Evolutionary conservation across 1,140 invertebrate species (phyloP).

Genomic region (Thaumatotibia leucotreta): DNA sequence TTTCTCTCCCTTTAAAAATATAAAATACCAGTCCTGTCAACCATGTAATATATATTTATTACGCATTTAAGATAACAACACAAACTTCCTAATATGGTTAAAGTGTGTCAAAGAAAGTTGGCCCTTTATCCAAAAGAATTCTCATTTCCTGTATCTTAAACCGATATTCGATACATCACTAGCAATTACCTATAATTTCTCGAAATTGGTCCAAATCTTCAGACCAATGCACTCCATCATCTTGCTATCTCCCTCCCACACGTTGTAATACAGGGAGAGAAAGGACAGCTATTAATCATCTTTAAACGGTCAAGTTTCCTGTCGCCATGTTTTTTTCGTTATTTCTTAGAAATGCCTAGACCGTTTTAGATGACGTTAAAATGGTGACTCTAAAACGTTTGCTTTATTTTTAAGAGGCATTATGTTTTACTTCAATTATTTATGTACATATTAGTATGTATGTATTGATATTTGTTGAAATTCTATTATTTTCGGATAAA

Average conservation of each 20-base stretch:
- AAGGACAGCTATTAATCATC: slow-evolving; percentile 32
- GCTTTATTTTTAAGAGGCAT: no score
- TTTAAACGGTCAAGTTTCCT: slow-evolving; percentile 36
- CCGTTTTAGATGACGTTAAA: background rate
- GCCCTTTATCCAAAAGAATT: background rate
- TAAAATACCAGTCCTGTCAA: no score
- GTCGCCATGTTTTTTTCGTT: slow-evolving; percentile 19
- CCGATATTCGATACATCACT: slow-evolving; percentile 18
- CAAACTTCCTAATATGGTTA: no score
- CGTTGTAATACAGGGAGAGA: background rate
- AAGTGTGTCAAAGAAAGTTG: background rate
- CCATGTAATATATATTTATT: no score
- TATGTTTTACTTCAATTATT: no score
- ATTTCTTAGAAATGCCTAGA: background rate
- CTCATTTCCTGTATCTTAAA: background rate
- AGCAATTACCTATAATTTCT: slow-evolving; percentile 38
- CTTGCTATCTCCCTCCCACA: background rate
- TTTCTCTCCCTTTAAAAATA: no score
- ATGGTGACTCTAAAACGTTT: no score
- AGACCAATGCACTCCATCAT: slow-evolving; percentile 7
- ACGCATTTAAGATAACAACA: no score
- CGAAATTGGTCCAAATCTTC: slow-evolving; percentile 14
- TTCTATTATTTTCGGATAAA: no score
- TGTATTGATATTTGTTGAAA: no score
- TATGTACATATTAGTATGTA: no score